Base-by-base conservation (phyloP, 2,113 vertebrate genomes). In the Cyprinodon brontotheroides region DNA sequence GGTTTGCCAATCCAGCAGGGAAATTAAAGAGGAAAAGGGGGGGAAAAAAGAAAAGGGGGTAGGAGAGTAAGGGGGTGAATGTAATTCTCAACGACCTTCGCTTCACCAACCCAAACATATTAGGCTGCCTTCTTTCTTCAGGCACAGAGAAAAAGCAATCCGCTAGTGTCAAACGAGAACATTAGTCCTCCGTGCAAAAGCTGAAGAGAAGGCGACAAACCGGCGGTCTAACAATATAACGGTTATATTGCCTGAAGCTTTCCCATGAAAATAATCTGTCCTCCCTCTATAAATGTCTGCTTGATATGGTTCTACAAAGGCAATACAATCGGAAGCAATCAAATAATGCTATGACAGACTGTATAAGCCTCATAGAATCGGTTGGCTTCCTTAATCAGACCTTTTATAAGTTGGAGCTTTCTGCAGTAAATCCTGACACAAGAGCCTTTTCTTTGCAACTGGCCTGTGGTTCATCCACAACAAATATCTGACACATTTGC, bases 11-110 rank as follows among this genome's bases (percentile, higher is more conserved):
- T 93, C 87, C 92, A 93, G 78, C 57, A 77, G 90, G 93, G 90
- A 93, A 94, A 93, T 94, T 93, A 93, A 92, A 91, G 83, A 88
- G 90, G 84, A 64, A 36, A 71, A 45, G 62, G 43, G 20, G 76
- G 15, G 68, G 9, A 69, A 40, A 65, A 43, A 40, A 62, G 15
- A 47, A 79, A 65, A 8, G 29, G 20, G 73, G 11, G 71, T 61
- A 10, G 47, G 20, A 29, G 75, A 57, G 38, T 65, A 65, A 13
- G 67, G 75, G 70, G 68, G 75, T 70, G 80, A 84, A 93, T 91
- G 89, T 93, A 92, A 92, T 93, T 91, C 91, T 86, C 86, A 77
- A 87, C 87, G 90, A 93, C 93, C 91, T 93, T 93, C 89, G 78
- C 89, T 91, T 93, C 88, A 80, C 86, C 82, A 86, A 89, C 85